Percentiles rank a stretch among this genome's conserved stretches.
Conservation (phyloP, 2,113 vertebrate species). For the Boulengeromyrus knoepffleri region DNA sequence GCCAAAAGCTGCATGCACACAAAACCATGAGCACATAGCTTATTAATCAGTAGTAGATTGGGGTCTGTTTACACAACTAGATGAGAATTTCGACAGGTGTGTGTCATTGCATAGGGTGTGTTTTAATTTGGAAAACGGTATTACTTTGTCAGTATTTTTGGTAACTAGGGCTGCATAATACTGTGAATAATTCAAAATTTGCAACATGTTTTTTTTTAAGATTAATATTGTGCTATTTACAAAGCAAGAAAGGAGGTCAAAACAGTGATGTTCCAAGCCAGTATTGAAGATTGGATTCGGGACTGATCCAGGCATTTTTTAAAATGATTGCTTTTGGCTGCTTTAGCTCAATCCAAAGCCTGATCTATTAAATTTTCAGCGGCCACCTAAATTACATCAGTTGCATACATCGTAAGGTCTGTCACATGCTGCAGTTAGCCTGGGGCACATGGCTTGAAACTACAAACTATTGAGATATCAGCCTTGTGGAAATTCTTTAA, state of each 20-base stretch:
- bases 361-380: background rate
- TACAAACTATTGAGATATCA: too few relatives aligned
- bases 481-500: too few relatives aligned
- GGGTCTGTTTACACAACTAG: background rate
- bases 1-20: background rate
- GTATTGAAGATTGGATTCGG: background rate
- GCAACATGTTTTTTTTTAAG: background rate
- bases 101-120: background rate
- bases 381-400: background rate
- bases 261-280: background rate
- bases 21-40: background rate
- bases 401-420: background rate
- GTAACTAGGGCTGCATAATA: background rate
- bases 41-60: background rate
- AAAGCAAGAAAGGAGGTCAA: background rate
- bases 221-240: background rate
- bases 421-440: background rate
- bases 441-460: background rate
- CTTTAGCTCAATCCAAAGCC: background rate
- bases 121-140: background rate
- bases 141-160: background rate
- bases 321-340: background rate
- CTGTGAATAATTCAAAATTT: background rate
- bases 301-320: background rate
- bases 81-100: background rate